A percentile compares a stretch with the other conserved stretches of the same genome.
Evolutionary conservation across 2,113 vertebrate genomes (phyloP).

Genomic region (Psittacula cyanocephala): DNA sequence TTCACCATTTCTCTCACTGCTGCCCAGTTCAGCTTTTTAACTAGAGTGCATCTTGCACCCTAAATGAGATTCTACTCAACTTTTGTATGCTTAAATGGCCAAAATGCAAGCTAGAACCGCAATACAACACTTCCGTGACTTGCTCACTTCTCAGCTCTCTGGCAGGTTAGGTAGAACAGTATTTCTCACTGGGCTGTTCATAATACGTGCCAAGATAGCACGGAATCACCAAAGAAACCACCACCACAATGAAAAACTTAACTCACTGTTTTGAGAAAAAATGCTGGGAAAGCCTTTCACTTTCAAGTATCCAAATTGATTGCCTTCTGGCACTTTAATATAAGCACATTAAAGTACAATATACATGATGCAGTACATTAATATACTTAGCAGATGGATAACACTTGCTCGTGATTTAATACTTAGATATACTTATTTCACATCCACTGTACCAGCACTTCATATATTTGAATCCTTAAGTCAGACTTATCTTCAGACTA

Average conservation of each 20-base stretch:
- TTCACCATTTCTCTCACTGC: neutral
- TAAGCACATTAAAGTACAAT: neutral
- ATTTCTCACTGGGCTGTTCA: neutral
- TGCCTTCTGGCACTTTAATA: slow-evolving; percentile 27
- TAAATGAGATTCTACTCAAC: neutral
- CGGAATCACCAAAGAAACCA: neutral
- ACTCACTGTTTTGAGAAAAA: neutral
- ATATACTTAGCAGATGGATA: slow-evolving; percentile 63
- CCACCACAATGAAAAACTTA: neutral
- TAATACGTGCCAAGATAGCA: neutral
- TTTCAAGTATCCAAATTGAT: slow-evolving; percentile 13
- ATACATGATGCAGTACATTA: slow-evolving; percentile 37
- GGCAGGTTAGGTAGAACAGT: neutral
- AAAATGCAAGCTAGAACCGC: neutral
- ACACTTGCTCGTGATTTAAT: slow-evolving; percentile 25
- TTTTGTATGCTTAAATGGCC: neutral
- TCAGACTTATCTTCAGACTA: slow-evolving; percentile 53
- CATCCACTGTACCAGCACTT: slow-evolving; percentile 53
- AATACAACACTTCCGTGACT: neutral
- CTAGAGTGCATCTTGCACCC: neutral
- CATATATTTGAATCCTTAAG: slow-evolving; percentile 57
- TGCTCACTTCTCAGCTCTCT: neutral
- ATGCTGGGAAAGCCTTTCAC: neutral
- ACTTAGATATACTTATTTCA: slow-evolving; percentile 33
- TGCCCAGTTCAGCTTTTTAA: neutral